Percentiles rank a stretch among this genome's conserved stretches.
Conservation (phyloP, 2,888 invertebrate species). For the Desoria tigrina region DNA sequence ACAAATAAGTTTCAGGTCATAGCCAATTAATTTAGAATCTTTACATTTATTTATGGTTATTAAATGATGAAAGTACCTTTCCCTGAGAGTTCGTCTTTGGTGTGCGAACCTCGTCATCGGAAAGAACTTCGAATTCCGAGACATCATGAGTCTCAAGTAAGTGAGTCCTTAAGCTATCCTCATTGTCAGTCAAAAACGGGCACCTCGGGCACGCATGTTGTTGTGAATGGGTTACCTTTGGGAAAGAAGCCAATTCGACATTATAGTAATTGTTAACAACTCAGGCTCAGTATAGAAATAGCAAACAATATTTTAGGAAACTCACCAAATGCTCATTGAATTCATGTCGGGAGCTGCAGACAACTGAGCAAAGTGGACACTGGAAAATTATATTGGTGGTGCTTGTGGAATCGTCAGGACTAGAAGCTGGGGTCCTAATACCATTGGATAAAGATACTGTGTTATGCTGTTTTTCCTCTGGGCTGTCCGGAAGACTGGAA, state of each 20-base stretch:
- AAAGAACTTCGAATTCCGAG: slow-evolving; percentile 58
- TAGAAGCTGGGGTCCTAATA: slow-evolving; percentile 28
- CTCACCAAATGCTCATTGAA: slow-evolving; percentile 54
- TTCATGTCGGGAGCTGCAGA: slow-evolving; percentile 50
- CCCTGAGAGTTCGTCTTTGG: slow-evolving; percentile 75
- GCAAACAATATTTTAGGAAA: background rate
- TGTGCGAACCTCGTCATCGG: slow-evolving; percentile 57
- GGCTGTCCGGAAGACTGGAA: slow-evolving; percentile 12
- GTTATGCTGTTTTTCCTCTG: slow-evolving; percentile 13
- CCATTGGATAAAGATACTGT: background rate
- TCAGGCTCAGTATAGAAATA: no score
- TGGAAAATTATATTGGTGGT: slow-evolving; percentile 44
- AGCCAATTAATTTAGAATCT: background rate
- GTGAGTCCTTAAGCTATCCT: slow-evolving; percentile 60
- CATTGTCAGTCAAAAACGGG: slow-evolving; percentile 61
- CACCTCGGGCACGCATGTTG: slow-evolving; percentile 59
- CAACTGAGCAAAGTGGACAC: slow-evolving; percentile 48
- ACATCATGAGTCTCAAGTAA: slow-evolving; percentile 60
- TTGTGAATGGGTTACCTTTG: slow-evolving; percentile 52
- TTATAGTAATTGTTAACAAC: background rate
- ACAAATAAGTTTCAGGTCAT: slow-evolving; percentile 10
- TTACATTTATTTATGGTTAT: slow-evolving; percentile 2
- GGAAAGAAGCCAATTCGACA: slow-evolving; percentile 9
- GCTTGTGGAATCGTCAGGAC: slow-evolving; percentile 32
- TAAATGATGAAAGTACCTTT: slow-evolving; percentile 66